phyloP scores from a whole-genome alignment of 64 coral and sea anemone genomes.

The Stylophora pistillata region DNA sequence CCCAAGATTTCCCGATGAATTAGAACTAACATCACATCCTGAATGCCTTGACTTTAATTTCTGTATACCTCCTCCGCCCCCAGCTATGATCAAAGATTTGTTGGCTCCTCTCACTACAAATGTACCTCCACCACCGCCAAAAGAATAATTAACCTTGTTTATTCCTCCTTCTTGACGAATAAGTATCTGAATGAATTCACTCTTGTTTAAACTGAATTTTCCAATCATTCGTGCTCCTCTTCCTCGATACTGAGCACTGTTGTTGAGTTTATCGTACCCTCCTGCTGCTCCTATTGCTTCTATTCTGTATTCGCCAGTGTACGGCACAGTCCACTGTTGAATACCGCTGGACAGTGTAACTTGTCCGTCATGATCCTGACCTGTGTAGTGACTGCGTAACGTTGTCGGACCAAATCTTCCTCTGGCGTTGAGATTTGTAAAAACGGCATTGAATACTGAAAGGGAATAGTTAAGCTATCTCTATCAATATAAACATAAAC shows the following conservation, averaged over 20 bases:
- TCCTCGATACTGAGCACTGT: conserved; percentile 14
- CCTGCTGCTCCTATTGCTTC: too few species aligned
- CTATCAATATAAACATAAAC: too few species aligned
- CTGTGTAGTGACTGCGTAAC: too few species aligned
- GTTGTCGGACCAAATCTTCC: too few species aligned
- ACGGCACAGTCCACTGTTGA: too few species aligned
- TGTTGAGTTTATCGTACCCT: background rate
- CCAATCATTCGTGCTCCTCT: conserved; percentile 44
- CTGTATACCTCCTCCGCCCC: conserved; percentile 59
- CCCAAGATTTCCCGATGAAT: background rate
- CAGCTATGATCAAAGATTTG: conserved; percentile 54
- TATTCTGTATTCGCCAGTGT: too few species aligned
- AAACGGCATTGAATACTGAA: too few species aligned
- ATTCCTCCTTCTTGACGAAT: conserved; percentile 69
- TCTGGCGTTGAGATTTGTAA: too few species aligned
- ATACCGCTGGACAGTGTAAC: too few species aligned
- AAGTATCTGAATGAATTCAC: conserved; percentile 55
- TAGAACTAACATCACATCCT: conserved; percentile 25
- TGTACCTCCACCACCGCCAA: conserved; percentile 67
- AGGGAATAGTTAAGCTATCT: too few species aligned
- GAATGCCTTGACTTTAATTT: background rate
- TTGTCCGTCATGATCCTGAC: too few species aligned
- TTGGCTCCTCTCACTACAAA: conserved; percentile 48
- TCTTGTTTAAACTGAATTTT: background rate
- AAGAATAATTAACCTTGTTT: background rate